Evolutionary conservation across 2,888 invertebrate genomes (phyloP).

Genomic region (Thymelicus acteon): DNA sequence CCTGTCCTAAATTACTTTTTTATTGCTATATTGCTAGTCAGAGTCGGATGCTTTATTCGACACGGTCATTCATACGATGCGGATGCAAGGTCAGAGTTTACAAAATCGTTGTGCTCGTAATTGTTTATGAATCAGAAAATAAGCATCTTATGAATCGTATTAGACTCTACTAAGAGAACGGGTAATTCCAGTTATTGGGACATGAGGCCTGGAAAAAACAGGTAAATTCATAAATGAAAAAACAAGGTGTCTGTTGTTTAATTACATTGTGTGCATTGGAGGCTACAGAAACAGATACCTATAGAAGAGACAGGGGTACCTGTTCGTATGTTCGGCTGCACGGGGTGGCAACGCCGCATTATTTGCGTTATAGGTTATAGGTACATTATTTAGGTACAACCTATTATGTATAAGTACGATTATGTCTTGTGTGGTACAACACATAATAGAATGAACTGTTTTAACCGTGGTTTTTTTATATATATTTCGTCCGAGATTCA

Average conservation of each 20-base stretch:
- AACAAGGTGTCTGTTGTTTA: constrained; percentile 76
- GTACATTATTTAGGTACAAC: no score
- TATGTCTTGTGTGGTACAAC: no score
- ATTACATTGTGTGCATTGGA: constrained; percentile 70
- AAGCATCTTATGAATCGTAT: constrained; percentile 52
- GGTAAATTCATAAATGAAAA: constrained; percentile 58
- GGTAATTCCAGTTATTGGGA: constrained; percentile 52
- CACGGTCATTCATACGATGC: constrained; percentile 29
- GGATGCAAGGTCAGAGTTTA: constrained; percentile 25
- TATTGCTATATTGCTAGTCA: constrained; percentile 17
- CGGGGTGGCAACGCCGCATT: constrained; percentile 82
- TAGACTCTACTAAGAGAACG: constrained; percentile 62
- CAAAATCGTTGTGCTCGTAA: constrained; percentile 44
- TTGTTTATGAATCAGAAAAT: constrained; percentile 4
- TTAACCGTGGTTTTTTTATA: constrained; percentile 63
- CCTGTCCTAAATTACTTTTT: background rate
- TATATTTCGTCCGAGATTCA: constrained; percentile 49
- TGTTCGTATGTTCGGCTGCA: constrained; percentile 74
- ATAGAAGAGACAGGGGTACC: constrained; percentile 57
- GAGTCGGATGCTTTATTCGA: constrained; percentile 29
- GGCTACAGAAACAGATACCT: constrained; percentile 52
- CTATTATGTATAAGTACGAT: no score
- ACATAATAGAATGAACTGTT: constrained; percentile 63
- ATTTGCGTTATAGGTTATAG: constrained; percentile 76
- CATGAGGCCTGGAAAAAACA: constrained; percentile 66